phyloP scores from a whole-genome alignment of 2,797 vertebrate species.

The Anniella stebbinsi region DNA sequence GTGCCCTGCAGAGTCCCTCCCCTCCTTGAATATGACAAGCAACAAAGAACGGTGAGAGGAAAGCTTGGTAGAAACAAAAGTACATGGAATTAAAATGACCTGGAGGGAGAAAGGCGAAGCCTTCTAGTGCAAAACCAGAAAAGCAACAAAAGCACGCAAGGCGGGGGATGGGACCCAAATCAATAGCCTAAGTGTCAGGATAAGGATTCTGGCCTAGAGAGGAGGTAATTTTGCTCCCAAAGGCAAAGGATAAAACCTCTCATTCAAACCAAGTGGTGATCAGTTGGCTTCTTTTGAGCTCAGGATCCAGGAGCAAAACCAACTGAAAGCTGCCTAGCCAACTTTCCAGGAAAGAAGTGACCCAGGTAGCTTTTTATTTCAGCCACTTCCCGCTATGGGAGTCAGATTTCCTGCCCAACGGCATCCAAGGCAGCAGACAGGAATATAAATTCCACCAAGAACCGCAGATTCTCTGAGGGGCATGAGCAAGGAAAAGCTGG shows the following conservation, averaged over 20 bases:
- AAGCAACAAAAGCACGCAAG: not conserved
- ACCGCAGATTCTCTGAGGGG: not conserved
- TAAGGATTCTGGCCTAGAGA: not conserved
- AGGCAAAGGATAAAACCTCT: not conserved
- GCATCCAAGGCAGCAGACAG: not conserved
- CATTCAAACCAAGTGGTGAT: not conserved
- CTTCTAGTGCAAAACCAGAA: not conserved
- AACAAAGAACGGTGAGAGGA: not conserved
- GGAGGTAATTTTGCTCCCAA: not conserved
- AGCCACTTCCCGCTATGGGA: not conserved
- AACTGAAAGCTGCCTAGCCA: not conserved
- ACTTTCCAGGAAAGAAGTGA: not conserved
- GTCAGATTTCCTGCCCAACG: not conserved
- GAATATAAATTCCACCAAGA: not conserved
- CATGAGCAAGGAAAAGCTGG: not conserved
- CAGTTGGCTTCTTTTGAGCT: not conserved
- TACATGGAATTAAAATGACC: not conserved
- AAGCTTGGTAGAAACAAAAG: not conserved
- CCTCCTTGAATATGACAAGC: not conserved
- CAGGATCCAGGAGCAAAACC: not conserved
- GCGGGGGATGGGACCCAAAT: not conserved
- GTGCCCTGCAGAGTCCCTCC: not conserved
- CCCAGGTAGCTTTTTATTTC: not conserved
- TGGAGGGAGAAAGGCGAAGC: not conserved
- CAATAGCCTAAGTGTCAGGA: not conserved